Percentiles rank a stretch among this genome's conserved stretches.
These are phyloP conservation scores for Formicarius rufipectus DNA, from an alignment of 2,113 vertebrate genomes.

Conservation along the genomic window DNA sequence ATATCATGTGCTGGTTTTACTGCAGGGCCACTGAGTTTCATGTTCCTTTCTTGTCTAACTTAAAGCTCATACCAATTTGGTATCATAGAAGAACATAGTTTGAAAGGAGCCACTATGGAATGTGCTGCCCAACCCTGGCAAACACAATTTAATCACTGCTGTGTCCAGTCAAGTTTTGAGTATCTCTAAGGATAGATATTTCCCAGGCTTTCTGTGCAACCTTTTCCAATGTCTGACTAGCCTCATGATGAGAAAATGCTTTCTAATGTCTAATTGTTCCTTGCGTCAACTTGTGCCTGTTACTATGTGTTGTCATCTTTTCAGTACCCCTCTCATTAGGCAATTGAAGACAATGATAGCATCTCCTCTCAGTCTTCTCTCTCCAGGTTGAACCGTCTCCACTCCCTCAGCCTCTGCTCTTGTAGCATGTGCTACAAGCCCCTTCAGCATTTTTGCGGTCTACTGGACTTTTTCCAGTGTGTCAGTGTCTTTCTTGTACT, in stretches of 20 bases:
- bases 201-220: not conserved
- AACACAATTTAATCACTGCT: not conserved
- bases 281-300: not conserved
- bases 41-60: not conserved
- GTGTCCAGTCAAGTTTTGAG: not conserved
- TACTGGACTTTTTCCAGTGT: not conserved
- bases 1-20: not conserved
- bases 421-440: not conserved
- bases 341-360: not conserved
- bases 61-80: not conserved
- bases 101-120: not conserved
- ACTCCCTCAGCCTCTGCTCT: not conserved
- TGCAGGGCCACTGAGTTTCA: not conserved
- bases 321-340: not conserved
- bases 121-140: not conserved
- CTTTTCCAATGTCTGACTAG: not conserved
- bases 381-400: not conserved
- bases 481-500: not conserved
- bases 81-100: not conserved
- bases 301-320: not conserved
- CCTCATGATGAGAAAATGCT: not conserved
- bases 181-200: not conserved
- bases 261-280: not conserved
- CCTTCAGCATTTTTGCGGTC: not conserved
- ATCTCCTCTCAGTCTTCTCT: not conserved